Conservation (phyloP, 1,140 invertebrate genomes). For the Aphidius gifuensis region DNA sequence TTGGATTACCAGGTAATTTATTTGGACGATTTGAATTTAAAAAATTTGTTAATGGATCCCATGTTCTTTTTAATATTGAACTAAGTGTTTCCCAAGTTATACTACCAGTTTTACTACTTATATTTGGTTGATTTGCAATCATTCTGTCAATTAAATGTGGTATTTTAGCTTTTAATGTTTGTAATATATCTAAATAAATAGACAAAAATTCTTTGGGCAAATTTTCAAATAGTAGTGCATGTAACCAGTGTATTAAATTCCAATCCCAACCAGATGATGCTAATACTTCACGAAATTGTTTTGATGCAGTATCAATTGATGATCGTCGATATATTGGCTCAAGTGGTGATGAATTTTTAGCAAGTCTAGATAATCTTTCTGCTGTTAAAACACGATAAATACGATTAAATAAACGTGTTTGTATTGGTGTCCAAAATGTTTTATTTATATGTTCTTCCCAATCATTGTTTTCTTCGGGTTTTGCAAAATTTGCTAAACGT, state of each 20-base stretch:
- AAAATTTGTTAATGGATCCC: constrained; percentile 67
- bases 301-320: constrained; percentile 69
- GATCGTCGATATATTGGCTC: constrained; percentile 68
- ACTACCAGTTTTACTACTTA: constrained; percentile 43
- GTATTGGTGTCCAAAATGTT: constrained; percentile 64
- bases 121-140: constrained; percentile 56
- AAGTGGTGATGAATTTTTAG: constrained; percentile 55
- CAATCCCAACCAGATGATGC: constrained; percentile 68
- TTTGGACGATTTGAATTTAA: constrained; percentile 62
- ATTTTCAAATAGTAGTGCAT: constrained; percentile 69
- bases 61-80: constrained; percentile 69
- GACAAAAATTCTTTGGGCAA: constrained; percentile 67
- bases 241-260: constrained; percentile 75
- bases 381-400: constrained; percentile 68
- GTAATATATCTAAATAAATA: constrained; percentile 76
- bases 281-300: constrained; percentile 65
- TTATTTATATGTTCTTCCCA: constrained; percentile 70
- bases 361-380: constrained; percentile 68
- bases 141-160: constrained; percentile 77
- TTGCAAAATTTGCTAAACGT: constrained; percentile 62
- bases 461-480: constrained; percentile 63
- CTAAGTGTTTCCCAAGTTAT: constrained; percentile 61
- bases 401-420: constrained; percentile 66
- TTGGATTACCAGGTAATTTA: constrained; percentile 70
- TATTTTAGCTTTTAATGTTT: constrained; percentile 72